Base-by-base conservation (phyloP, 2,888 invertebrate species). In the Microplitis manilae region DNA sequence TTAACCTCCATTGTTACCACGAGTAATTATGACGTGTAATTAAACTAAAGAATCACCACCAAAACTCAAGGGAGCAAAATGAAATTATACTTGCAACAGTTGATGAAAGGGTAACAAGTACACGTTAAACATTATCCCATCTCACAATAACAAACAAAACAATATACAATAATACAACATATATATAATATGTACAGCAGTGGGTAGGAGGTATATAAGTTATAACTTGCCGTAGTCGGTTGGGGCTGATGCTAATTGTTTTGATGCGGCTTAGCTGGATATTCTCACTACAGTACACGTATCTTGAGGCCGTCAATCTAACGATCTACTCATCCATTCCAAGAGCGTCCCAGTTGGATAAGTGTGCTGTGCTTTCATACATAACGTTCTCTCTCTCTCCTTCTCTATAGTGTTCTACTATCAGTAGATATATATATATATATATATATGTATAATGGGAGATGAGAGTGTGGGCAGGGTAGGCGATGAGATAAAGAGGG, bases 251-350 rank as follows among this genome's bases (percentile, higher is more conserved):
- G 67, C 20, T 67, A 67, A 67, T 67, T 67, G 30, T 67, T 67
- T 67, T 67, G 67, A 67, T 67, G 67, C 39, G 67, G 67, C 30
- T 20, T 8, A 62, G 20, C 61, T 17, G 38, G 61, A 8, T n/a
- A 72, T 62, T 72, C 40, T 62, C 38, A 72, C 15, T 38, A 15
- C 2, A 62, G 60, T 70, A 60, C 13, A 60, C 8, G 15, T 59
- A 70, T 59, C 60, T 30, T 20, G 7, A 39, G 39, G 15, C 40
- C 40, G 17, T 60, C 39, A 15, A 80, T 81, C 83, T 83, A 84
- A 83, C 80, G 77, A 81, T 62, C 83, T 84, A 78, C 79, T 85
- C 83, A 83, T 73, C 78, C 76, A 85, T 85, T 85, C 84, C 79
- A 77, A 68, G 75, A 80, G 83, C 82, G 82, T 79, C 75, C 69